phyloP scores from a whole-genome alignment of 2,797 vertebrate genomes.

The Schizopygopsis pylzovi region DNA sequence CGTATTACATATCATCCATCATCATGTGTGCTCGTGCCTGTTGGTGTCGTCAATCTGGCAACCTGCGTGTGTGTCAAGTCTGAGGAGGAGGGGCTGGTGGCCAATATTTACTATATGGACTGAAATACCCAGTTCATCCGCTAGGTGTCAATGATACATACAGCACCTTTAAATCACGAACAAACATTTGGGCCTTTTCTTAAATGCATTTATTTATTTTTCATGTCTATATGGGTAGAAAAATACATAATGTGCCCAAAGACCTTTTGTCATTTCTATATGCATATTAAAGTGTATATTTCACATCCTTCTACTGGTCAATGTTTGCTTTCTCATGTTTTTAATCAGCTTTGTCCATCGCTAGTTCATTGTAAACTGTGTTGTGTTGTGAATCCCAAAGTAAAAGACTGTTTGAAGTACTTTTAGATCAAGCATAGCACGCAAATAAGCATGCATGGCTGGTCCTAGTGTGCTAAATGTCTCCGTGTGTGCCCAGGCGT shows the following conservation, averaged over 20 bases:
- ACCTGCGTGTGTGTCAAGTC: too few species aligned
- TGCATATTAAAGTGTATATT: too few species aligned
- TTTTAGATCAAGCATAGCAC: accelerated
- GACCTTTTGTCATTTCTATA: neutral
- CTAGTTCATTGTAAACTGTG: neutral
- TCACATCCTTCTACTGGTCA: too few species aligned
- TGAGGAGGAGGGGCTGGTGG: too few species aligned
- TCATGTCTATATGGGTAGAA: neutral
- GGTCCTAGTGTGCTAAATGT: neutral
- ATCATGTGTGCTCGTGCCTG: too few species aligned
- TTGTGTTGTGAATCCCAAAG: neutral
- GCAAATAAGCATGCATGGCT: neutral
- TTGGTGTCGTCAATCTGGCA: too few species aligned
- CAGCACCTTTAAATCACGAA: neutral
- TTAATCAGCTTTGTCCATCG: neutral
- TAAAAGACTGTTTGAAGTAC: neutral
- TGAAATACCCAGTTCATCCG: too few species aligned
- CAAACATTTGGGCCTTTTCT: neutral
- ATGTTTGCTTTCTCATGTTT: neutral
- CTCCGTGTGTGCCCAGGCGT: slow-evolving; percentile 76
- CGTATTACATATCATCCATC: too few species aligned
- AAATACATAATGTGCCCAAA: neutral
- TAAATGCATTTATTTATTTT: neutral
- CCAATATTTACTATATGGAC: too few species aligned
- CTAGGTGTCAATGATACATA: too few species aligned